Evolutionary conservation across 2,113 vertebrate genomes (phyloP).

Genomic region (Varanus komodoensis): DNA sequence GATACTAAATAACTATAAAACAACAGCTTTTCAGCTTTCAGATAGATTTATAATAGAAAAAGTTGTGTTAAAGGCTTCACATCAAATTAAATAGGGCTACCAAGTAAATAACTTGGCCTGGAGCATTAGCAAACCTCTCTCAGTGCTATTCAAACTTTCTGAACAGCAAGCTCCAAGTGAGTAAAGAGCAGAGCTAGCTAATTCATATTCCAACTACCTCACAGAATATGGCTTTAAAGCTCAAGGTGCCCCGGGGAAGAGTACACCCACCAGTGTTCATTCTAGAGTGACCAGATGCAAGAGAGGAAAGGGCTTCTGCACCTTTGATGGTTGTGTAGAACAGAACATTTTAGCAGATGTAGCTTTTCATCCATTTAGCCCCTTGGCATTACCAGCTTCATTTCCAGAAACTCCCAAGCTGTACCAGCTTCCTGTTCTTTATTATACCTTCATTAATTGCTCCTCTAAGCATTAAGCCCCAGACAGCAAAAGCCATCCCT

Average conservation of each 20-base stretch:
- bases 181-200: neutral
- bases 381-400: neutral
- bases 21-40: conserved; percentile 17
- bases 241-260: neutral
- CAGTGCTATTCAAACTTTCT: conserved; percentile 12
- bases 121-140: conserved; percentile 24
- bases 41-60: conserved; percentile 30
- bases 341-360: neutral
- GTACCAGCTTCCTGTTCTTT: neutral
- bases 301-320: neutral
- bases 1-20: conserved; percentile 40
- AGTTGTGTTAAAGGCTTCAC: conserved; percentile 41
- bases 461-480: neutral
- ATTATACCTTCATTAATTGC: neutral
- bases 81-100: conserved; percentile 22
- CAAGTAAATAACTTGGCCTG: conserved; percentile 15
- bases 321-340: neutral
- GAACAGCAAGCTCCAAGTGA: conserved; percentile 3
- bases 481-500: neutral
- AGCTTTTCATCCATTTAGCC: conserved; percentile 6
- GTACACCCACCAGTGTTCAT: neutral
- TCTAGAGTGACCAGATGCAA: neutral
- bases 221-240: neutral
- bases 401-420: neutral
- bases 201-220: conserved; percentile 7